phyloP scores from a whole-genome alignment of 2,113 vertebrate species.

The Chaetodon auriga region DNA sequence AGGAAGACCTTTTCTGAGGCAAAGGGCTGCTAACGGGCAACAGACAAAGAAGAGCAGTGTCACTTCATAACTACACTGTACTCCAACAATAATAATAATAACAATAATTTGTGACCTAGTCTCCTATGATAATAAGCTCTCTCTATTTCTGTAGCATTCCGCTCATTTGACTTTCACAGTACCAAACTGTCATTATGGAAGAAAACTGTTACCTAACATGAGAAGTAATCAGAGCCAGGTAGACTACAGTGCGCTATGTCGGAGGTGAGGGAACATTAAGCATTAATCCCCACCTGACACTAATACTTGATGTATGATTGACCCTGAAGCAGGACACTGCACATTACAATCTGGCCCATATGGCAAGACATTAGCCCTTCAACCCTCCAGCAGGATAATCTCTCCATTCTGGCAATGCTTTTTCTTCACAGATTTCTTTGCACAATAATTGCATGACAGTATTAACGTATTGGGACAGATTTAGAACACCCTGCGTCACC shows the following conservation, averaged over 20 bases:
- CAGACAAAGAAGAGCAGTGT: background rate
- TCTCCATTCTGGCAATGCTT: conserved; percentile 83
- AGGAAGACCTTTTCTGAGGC: conserved; percentile 41
- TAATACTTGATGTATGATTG: conserved; percentile 89
- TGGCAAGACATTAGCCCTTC: conserved; percentile 86
- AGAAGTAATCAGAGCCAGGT: conserved; percentile 49
- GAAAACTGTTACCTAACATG: conserved; percentile 13
- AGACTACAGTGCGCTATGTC: conserved; percentile 69
- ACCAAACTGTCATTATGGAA: background rate
- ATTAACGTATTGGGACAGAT: conserved; percentile 84
- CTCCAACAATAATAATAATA: background rate
- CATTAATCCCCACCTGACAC: conserved; percentile 89
- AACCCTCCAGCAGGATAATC: conserved; percentile 85
- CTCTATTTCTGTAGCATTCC: no score
- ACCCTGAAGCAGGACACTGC: conserved; percentile 82
- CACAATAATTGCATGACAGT: conserved; percentile 86
- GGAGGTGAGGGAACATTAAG: conserved; percentile 80
- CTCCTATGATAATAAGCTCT: background rate
- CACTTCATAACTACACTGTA: background rate
- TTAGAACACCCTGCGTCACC: conserved; percentile 78
- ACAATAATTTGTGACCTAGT: background rate
- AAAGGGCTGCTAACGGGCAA: conserved; percentile 41
- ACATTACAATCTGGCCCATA: conserved; percentile 84
- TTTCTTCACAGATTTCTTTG: conserved; percentile 87
- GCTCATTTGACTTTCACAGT: conserved; percentile 5